Percentiles rank a stretch among this genome's conserved stretches.
phyloP scores from a whole-genome alignment of 2,888 invertebrate species.

The Dasysyrphus tricinctus region DNA sequence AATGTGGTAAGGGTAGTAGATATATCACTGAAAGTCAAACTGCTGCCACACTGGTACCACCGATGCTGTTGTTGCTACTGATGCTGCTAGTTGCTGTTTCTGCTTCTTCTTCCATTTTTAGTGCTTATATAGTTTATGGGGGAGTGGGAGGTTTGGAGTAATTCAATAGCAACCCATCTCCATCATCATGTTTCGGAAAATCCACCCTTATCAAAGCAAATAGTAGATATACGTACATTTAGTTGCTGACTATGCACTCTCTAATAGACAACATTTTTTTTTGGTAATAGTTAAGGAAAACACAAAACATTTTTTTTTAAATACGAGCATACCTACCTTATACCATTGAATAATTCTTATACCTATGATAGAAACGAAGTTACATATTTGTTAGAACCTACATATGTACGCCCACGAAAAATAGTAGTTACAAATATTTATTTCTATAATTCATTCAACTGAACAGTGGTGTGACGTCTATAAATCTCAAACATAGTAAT shows the following conservation, averaged over 20 bases:
- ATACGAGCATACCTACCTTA: no score
- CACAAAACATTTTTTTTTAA: neutral
- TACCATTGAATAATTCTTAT: no score
- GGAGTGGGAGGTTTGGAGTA: slow-evolving; percentile 37
- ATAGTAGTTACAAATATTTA: no score
- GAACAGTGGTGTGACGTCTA: no score
- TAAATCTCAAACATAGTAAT: no score
- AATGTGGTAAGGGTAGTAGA: slow-evolving; percentile 66
- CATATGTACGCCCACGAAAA: no score
- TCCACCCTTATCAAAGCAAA: slow-evolving; percentile 61
- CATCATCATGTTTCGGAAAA: slow-evolving; percentile 69
- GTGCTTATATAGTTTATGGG: slow-evolving; percentile 46
- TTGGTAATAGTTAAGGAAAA: neutral
- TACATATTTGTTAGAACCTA: no score
- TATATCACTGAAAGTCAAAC: slow-evolving; percentile 72
- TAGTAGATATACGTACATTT: neutral
- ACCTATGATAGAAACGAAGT: no score
- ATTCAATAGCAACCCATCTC: slow-evolving; percentile 51
- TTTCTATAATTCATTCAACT: no score
- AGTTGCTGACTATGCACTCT: slow-evolving; percentile 57
- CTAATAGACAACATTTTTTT: slow-evolving; percentile 46
- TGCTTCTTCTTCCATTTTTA: slow-evolving; percentile 42
- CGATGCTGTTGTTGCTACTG: slow-evolving; percentile 55
- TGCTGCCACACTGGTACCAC: slow-evolving; percentile 72
- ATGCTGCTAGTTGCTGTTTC: slow-evolving; percentile 3